Percentiles rank a stretch among this genome's conserved stretches.
These are phyloP conservation scores for Danaus plexippus DNA, from an alignment of 1,140 invertebrate species.

Conservation along the genomic window DNA sequence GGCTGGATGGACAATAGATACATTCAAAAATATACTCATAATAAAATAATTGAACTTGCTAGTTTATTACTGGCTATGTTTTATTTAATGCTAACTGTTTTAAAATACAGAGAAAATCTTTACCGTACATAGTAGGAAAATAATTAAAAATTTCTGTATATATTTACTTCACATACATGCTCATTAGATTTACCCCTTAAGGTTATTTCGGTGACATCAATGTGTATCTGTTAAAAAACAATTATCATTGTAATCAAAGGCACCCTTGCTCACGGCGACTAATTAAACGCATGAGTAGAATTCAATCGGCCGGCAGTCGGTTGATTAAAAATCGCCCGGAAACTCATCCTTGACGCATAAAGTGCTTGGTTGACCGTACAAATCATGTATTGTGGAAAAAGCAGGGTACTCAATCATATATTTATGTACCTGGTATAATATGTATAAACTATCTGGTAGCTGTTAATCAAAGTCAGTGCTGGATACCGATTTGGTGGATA, in stretches of 20 bases:
- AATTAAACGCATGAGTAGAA: slow-evolving; percentile 51
- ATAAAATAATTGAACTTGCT: too few species aligned
- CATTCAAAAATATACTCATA: too few species aligned
- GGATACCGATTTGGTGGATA: too few species aligned
- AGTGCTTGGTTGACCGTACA: slow-evolving; percentile 33
- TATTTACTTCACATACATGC: too few species aligned
- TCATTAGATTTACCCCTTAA: too few species aligned
- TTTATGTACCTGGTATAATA: slow-evolving; percentile 1
- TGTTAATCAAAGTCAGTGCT: too few species aligned
- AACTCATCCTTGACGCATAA: slow-evolving; percentile 21
- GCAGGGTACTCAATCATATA: neutral
- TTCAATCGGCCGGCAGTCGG: slow-evolving; percentile 35
- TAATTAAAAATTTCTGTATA: too few species aligned
- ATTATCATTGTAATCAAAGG: slow-evolving; percentile 49
- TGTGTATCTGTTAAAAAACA: slow-evolving; percentile 36
- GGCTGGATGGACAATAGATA: too few species aligned
- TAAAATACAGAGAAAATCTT: too few species aligned
- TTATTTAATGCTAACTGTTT: too few species aligned
- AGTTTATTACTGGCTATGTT: too few species aligned
- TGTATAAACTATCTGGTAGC: neutral
- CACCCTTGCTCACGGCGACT: slow-evolving; percentile 46
- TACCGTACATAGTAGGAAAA: too few species aligned
- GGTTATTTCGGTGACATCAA: slow-evolving; percentile 14
- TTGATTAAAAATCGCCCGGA: slow-evolving; percentile 63
- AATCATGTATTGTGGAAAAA: slow-evolving; percentile 24